Base-by-base conservation (phyloP, 2,888 invertebrate genomes). In the Panopea generosa region DNA sequence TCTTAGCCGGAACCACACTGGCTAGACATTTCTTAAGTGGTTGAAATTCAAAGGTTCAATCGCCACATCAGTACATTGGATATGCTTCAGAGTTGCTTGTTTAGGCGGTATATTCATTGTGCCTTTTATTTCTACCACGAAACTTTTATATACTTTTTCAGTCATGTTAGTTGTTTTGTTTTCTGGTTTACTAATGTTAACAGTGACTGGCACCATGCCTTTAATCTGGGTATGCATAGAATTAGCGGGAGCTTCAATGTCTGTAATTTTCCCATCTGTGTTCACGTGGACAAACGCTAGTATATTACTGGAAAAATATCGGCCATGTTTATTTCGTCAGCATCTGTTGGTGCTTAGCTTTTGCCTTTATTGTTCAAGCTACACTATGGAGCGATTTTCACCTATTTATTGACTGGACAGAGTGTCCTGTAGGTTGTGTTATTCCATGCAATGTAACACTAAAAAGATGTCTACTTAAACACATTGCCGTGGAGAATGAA, bases 41-140 rank as follows among this genome's bases (percentile, higher is more conserved):
- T 71, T 85, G 11, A 87, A 89, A 65, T 62, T 83, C 0, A 78
- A 82, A 24, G 92, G 90, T 2, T 86, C 90, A 7, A 77, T 87
- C 22, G 73, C 92, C 3, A 90, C 91, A 3, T 89, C 92, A 7
- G 84, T 91, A 1, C 91, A 91, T 71, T 93, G 93, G 93, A 91
- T 90, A 0, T 83, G 89, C 16, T 93, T 92, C 77, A 91, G 92
- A 14, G 74, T 87, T n/a, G 88, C 85, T 18, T 85, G 93, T 18
- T 86, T 90, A 26, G 76, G 87, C 2, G 89, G 90, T 26, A 90
- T 93, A 9, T 88, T 90, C 57, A 72, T 91, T 24, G 87, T 91
- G 0, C 88, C 86, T 16, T 86, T 86, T 29, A 69, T 92, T 18
- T 86, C 80, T 26, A 89, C 91, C 2, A 82, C 86, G 0, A 83